Evolutionary conservation across 1,140 invertebrate genomes (phyloP).

Genomic region (Lepidurus couesii): DNA sequence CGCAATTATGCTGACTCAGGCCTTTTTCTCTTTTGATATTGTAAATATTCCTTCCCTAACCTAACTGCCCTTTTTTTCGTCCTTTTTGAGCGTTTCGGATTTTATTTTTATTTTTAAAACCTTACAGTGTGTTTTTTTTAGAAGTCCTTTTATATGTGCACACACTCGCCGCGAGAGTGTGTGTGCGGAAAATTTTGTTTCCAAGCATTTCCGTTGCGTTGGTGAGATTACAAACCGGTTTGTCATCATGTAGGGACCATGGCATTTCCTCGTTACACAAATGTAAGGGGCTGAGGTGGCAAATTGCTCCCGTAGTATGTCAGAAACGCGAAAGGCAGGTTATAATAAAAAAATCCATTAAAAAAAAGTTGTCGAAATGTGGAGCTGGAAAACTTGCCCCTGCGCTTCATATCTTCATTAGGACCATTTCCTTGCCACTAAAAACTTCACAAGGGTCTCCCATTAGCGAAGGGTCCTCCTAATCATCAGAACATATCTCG

Average conservation of each 20-base stretch:
- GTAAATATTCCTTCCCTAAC: background rate
- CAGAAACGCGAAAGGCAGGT: background rate
- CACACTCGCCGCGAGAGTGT: no score
- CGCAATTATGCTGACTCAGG: constrained; percentile 21
- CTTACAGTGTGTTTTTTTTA: background rate
- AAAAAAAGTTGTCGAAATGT: background rate
- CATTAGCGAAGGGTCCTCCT: constrained; percentile 17
- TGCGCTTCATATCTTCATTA: constrained; percentile 16
- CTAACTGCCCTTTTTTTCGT: background rate
- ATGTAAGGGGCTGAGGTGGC: background rate
- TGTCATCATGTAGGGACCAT: background rate
- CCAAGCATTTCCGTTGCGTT: background rate
- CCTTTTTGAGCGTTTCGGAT: background rate
- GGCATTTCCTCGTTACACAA: constrained; percentile 22
- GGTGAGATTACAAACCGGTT: background rate
- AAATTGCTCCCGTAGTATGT: background rate
- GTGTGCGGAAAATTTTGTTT: background rate
- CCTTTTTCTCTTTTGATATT: background rate
- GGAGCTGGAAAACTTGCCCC: background rate
- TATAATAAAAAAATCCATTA: background rate
- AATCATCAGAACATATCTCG: constrained; percentile 6
- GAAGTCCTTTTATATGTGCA: no score
- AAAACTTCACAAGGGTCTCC: background rate
- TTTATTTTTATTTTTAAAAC: background rate
- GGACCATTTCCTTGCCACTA: background rate